These are phyloP conservation scores for Cryptocheilus praepositus DNA, from an alignment of 2,888 invertebrate genomes.

Conservation along the genomic window DNA sequence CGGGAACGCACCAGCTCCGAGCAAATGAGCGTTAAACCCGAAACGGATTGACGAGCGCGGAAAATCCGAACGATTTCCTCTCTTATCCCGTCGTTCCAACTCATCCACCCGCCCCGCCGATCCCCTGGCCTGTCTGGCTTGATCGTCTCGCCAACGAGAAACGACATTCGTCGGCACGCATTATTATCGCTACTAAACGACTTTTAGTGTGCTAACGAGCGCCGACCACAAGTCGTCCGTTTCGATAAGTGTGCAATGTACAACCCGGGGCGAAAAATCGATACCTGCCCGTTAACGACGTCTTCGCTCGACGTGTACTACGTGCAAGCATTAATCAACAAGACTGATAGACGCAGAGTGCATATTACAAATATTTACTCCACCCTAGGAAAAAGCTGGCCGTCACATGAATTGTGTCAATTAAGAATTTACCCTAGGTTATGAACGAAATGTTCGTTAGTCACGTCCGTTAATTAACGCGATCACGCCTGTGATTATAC, in stretches of 20 bases:
- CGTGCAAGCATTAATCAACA: constrained; percentile 20
- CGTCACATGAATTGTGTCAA: too few relatives aligned
- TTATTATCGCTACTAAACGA: constrained; percentile 51
- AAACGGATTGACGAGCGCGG: constrained; percentile 3
- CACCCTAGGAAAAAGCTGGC: too few relatives aligned
- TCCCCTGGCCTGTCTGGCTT: constrained; percentile 12
- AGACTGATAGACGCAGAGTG: background rate
- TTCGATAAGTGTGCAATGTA: constrained; percentile 33
- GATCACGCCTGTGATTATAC: constrained; percentile 2
- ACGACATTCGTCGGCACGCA: constrained; percentile 27
- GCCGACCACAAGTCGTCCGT: constrained; percentile 27
- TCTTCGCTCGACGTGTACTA: constrained; percentile 16
- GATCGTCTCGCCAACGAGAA: constrained; percentile 7
- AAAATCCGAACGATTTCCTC: constrained; percentile 9
- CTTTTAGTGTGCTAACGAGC: constrained; percentile 46
- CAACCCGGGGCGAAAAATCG: constrained; percentile 30
- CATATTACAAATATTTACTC: too few relatives aligned
- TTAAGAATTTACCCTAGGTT: too few relatives aligned
- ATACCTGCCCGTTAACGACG: constrained; percentile 42
- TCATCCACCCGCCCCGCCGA: background rate
- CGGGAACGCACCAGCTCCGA: background rate
- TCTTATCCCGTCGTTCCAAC: constrained; percentile 9
- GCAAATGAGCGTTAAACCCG: constrained; percentile 7
- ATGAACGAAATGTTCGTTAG: too few relatives aligned
- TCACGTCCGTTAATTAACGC: background rate